phyloP scores from a whole-genome alignment of 53 echinoderm and acorn worm genomes.

The Arbacia lixula region DNA sequence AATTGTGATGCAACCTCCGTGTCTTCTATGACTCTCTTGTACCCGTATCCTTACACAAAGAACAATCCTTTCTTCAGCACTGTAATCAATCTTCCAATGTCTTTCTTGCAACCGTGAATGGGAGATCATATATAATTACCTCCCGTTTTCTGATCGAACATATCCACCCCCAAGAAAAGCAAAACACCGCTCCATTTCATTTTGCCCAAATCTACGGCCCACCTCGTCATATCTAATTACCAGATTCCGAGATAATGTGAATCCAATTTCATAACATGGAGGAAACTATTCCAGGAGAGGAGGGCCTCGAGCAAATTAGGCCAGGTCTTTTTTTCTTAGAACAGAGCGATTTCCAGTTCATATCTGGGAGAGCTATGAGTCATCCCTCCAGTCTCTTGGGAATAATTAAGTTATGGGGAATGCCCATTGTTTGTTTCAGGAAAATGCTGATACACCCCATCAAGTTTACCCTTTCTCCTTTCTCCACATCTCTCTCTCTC shows the following conservation, averaged over 20 bases:
- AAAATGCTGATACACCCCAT: slow-evolving; percentile 24
- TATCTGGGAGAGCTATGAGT: slow-evolving; percentile 10
- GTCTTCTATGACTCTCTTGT: no score
- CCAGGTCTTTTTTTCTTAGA: slow-evolving; percentile 4
- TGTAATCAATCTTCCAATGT: no score
- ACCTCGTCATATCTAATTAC: no score
- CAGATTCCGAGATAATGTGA: slow-evolving; percentile 1
- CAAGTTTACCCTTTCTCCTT: background rate
- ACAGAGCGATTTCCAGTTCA: slow-evolving; percentile 20
- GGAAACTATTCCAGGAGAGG: background rate
- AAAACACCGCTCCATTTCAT: no score
- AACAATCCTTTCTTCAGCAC: no score
- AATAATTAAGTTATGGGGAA: slow-evolving; percentile 16
- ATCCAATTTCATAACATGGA: background rate
- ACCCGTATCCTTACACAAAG: no score
- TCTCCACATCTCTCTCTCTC: background rate
- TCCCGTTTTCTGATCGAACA: no score
- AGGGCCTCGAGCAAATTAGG: slow-evolving; percentile 2
- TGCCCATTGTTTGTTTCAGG: slow-evolving; percentile 24
- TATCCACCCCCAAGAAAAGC: no score
- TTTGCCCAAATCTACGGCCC: no score
- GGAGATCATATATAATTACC: no score
- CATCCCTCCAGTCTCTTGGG: background rate
- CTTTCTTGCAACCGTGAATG: no score
- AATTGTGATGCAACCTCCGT: no score